These are phyloP conservation scores for Whitmania pigra DNA, from an alignment of 1,140 invertebrate species.

Conservation along the genomic window DNA sequence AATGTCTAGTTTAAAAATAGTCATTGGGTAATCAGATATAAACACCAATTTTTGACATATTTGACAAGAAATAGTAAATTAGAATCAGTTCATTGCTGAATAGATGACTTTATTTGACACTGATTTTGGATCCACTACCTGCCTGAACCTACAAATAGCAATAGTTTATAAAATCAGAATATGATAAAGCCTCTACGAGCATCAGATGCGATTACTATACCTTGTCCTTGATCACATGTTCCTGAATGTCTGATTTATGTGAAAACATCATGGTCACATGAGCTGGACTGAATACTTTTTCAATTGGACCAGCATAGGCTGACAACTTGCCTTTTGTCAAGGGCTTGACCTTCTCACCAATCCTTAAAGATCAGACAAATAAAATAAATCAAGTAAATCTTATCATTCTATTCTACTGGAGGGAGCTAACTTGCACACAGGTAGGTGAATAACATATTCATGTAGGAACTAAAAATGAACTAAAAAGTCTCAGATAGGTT, in stretches of 20 bases:
- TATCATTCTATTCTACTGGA: too few species aligned
- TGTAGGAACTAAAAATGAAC: too few species aligned
- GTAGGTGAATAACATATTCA: too few species aligned
- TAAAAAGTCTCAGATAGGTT: too few species aligned
- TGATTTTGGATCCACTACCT: conserved; percentile 5
- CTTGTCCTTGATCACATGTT: conserved; percentile 35
- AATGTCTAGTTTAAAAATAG: background rate
- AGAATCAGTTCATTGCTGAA: background rate
- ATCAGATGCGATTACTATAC: conserved; percentile 22
- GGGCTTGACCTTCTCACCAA: conserved; percentile 35
- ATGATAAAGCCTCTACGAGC: background rate
- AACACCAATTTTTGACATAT: background rate
- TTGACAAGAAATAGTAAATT: background rate
- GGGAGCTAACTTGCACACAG: too few species aligned
- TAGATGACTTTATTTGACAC: conserved; percentile 1
- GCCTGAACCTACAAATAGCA: background rate
- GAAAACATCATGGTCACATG: conserved; percentile 37
- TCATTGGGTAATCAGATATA: background rate
- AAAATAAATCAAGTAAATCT: too few species aligned
- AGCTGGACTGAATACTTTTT: conserved; percentile 32
- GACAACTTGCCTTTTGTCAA: conserved; percentile 38
- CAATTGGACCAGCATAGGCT: conserved; percentile 35
- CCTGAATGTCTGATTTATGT: conserved; percentile 33
- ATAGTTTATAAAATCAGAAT: background rate
- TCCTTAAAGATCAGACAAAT: conserved; percentile 28